A percentile compares a stretch with the other conserved stretches of the same genome.
Conservation (phyloP, 2,113 vertebrate species). For the Carassius auratus region DNA sequence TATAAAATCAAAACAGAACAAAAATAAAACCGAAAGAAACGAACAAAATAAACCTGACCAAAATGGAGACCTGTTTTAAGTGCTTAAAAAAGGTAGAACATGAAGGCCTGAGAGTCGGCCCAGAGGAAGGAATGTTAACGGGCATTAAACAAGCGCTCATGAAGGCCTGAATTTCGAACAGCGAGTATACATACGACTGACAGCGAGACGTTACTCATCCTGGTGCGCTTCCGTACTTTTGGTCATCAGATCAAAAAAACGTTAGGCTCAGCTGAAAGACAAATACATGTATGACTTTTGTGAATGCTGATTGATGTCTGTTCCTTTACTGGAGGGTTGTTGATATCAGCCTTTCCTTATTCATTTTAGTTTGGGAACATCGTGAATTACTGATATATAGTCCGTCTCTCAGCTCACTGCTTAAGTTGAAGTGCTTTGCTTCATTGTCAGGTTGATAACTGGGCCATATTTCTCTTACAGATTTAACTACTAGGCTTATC, state of each 20-base stretch:
- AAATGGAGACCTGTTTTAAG: slow-evolving; percentile 72
- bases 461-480: slow-evolving; percentile 71
- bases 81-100: slow-evolving; percentile 70
- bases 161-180: slow-evolving; percentile 73
- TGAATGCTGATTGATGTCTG: slow-evolving; percentile 63
- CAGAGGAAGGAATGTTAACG: slow-evolving; percentile 79
- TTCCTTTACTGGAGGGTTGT: not conserved
- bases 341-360: slow-evolving; percentile 52
- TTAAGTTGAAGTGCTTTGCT: slow-evolving; percentile 69
- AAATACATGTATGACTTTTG: slow-evolving; percentile 64
- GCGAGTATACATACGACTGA: slow-evolving; percentile 64
- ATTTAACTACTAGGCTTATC: slow-evolving; percentile 72
- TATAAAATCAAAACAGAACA: slow-evolving; percentile 35
- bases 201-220: slow-evolving; percentile 62
- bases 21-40: slow-evolving; percentile 55
- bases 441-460: slow-evolving; percentile 71
- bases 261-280: slow-evolving; percentile 79
- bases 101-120: slow-evolving; percentile 69
- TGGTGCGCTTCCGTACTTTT: slow-evolving; percentile 67
- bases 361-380: slow-evolving; percentile 11
- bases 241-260: slow-evolving; percentile 75
- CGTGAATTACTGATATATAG: slow-evolving; percentile 44
- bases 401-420: slow-evolving; percentile 65
- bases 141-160: slow-evolving; percentile 71
- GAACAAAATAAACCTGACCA: slow-evolving; percentile 56